These are phyloP conservation scores for Penaeus vannamei DNA, from an alignment of 1,140 invertebrate genomes.

Conservation along the genomic window DNA sequence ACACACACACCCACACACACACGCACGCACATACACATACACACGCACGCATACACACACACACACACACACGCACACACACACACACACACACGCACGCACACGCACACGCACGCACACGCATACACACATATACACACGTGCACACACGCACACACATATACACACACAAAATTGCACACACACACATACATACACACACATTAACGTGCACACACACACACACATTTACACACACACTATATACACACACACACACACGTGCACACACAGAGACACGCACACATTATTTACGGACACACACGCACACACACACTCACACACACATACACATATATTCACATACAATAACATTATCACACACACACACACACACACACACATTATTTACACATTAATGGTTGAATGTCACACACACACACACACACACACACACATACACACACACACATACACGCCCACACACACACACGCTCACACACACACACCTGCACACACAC, in stretches of 20 bases:
- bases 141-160: too few relatives aligned
- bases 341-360: too few relatives aligned
- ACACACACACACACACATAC: too few relatives aligned
- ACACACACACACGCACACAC: not conserved
- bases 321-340: slow-evolving; percentile 21
- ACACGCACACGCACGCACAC: too few relatives aligned
- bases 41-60: slow-evolving; percentile 4
- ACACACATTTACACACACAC: too few relatives aligned
- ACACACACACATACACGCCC: too few relatives aligned
- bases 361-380: slow-evolving; percentile 13
- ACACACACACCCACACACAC: slow-evolving; percentile 22
- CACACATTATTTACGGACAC: not conserved
- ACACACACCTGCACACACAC: too few relatives aligned
- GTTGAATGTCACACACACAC: too few relatives aligned
- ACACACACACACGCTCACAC: too few relatives aligned
- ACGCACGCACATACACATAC: not conserved
- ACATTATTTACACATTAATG: not conserved
- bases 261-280: slow-evolving; percentile 14
- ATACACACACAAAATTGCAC: too few relatives aligned
- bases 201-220: too few relatives aligned
- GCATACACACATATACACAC: too few relatives aligned
- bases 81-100: not conserved
- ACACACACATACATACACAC: slow-evolving; percentile 29
- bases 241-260: slow-evolving; percentile 13
- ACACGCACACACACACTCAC: slow-evolving; percentile 38